Conservation (phyloP, 2,888 invertebrate genomes). For the Drosophila macrospina region DNA sequence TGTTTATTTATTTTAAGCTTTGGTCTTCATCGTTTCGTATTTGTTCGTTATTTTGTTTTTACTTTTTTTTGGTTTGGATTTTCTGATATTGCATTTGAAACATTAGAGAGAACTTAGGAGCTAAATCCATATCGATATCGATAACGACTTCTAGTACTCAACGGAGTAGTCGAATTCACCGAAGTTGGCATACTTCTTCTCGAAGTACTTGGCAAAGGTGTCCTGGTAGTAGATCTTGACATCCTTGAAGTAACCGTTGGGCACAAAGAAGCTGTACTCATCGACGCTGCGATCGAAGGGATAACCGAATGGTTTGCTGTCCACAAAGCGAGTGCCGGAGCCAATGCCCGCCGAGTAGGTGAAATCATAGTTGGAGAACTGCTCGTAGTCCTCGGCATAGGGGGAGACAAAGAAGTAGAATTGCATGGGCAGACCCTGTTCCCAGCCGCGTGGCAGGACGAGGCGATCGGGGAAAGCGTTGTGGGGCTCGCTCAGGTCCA, state of each 20-base stretch:
- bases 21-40: conserved; percentile 34
- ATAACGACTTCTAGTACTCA: conserved; percentile 50
- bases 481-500: conserved; percentile 87
- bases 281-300: conserved; percentile 90
- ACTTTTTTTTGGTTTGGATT: conserved; percentile 40
- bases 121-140: conserved; percentile 26
- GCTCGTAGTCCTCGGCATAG: conserved; percentile 86
- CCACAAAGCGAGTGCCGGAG: conserved; percentile 87
- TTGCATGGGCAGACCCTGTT: conserved; percentile 89
- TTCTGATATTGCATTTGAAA: conserved; percentile 42
- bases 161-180: conserved; percentile 77
- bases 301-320: conserved; percentile 89
- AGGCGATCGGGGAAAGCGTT: conserved; percentile 90
- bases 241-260: conserved; percentile 89
- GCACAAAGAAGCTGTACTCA: conserved; percentile 87
- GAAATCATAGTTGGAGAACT: conserved; percentile 86
- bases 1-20: conserved; percentile 29
- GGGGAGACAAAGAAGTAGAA: conserved; percentile 88
- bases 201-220: conserved; percentile 80
- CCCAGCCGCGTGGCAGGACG: conserved; percentile 89
- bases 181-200: conserved; percentile 72
- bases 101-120: conserved; percentile 39
- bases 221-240: conserved; percentile 88
- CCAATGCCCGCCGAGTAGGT: conserved; percentile 87
- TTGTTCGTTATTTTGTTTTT: neutral